Evolutionary conservation across 2,888 invertebrate genomes (phyloP), one percentile per base, ranked within the genome.

Genomic region (Cylindroiulus punctatus): DNA sequence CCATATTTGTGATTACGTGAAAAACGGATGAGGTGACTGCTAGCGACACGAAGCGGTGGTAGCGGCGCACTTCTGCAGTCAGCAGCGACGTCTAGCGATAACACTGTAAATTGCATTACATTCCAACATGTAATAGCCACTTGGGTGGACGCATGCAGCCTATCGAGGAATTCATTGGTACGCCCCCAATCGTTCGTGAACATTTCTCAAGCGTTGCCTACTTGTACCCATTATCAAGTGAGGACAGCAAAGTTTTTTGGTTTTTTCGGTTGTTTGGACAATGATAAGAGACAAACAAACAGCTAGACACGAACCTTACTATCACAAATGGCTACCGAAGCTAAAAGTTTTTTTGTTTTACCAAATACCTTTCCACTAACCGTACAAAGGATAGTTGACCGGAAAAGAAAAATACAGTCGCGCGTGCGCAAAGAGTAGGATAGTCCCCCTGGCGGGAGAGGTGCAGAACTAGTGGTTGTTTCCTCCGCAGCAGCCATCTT

Each of bases 241-340:
- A 76, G 76, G 76, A 76, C 76, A 76, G 76, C 76, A 76, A 76
- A 30, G 30, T 76, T 76, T 76, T 76, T 76, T 76, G 26, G 26
- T 26, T 22, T 82, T 82, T 12, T 83, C 83, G 26, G 44, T 19
- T 83, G 83, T 44, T 83, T 5, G 83, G 83, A 83, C 83, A 83
- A 83, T 83, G 83, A 83, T 83, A 42, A 83, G 40, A 83, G 42
- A 44, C 40, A 83, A 42, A 44, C 40, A 83, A 42, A 83, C 44
- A 83, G 83, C 83, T 83, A 83, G 19, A 83, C 40, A 76, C 76
- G 83, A 40, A 83, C 42, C 44, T 83, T 26, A 83, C 83, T 44
- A 83, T 42, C 83, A 83, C 83, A 83, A 83, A 44, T 83, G 83
- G 83, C 83, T 83, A 83, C 44, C 42, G 32, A 40, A 83, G 83